Evolutionary conservation across 2,113 vertebrate genomes (phyloP), one percentile per base, ranked within the genome.

Genomic region (Galemys pyrenaicus): DNA sequence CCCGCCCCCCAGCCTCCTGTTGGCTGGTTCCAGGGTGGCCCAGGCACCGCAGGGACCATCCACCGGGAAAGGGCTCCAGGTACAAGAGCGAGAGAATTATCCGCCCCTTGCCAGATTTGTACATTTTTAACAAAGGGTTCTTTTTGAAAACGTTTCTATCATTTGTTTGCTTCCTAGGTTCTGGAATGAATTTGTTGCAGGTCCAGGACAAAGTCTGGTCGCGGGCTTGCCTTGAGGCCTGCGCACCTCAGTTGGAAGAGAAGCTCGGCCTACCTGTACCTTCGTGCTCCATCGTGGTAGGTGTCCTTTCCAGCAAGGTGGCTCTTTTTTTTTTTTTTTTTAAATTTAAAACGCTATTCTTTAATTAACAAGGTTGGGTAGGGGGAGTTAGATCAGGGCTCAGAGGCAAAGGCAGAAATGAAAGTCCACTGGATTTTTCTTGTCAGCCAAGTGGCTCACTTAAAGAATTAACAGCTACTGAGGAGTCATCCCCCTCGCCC

Each of bases 151-250:
- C 9, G 19, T 60, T 83, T 79, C 46, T 89, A 0, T 56, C 56
- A 87, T 75, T 64, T 28, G 2, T 65, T 64, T 95, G 2, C n/a
- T 94, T 51, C 24, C 62, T 87, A 99, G 99, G 99, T 60, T 99
- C 99, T 49, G 99, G 99, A 65, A 99, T 99, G 99, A 99, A 99
- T 93, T 97, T 99, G 97, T 87, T 99, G 98, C 98, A 99, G 78
- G 99, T 99, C 95, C 97, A 96, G 93, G 98, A 97, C 49, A 99
- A 98, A 82, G 73, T 35, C 9, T 99, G 99, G 99, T 98, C 98
- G 30, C 83, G 91, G 16, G 19, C 95, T 85, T 99, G 99, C 92
- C 98, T 99, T 77, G 92, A 97, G 6, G 98, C 99, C 56, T 99
- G 98, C 4, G 99, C 99, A 10, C 99, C 99, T 35, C 88, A 86